Evolutionary conservation across 2,888 invertebrate genomes (phyloP).

Genomic region (Drosophila mercatorum): DNA sequence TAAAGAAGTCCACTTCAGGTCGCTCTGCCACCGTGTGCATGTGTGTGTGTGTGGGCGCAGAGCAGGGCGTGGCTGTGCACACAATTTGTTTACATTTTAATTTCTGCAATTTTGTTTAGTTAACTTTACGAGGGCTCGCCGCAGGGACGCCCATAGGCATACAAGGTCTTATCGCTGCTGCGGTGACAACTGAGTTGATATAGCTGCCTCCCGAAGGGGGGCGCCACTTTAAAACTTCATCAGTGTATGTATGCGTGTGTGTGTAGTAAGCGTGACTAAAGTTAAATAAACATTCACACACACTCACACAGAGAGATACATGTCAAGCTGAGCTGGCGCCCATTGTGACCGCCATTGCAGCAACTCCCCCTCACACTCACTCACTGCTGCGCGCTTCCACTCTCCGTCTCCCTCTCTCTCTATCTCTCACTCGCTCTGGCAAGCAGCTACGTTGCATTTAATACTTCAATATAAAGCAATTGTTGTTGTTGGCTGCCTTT

Average conservation of each 20-base stretch:
- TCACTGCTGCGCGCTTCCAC: slow-evolving; percentile 15
- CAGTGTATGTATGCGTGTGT: slow-evolving; percentile 51
- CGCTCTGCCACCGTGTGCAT: slow-evolving; percentile 1
- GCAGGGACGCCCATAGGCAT: slow-evolving; percentile 60
- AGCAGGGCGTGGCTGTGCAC: slow-evolving; percentile 54
- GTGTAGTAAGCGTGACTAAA: slow-evolving; percentile 75
- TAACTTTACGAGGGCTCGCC: slow-evolving; percentile 58
- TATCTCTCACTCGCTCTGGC: slow-evolving; percentile 2
- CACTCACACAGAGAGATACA: slow-evolving; percentile 20
- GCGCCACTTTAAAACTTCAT: slow-evolving; percentile 69
- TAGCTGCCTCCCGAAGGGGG: slow-evolving; percentile 22
- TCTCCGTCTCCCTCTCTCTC: neutral
- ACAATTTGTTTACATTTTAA: slow-evolving; percentile 81
- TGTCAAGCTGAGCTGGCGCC: slow-evolving; percentile 28
- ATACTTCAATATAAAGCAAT: slow-evolving; percentile 25
- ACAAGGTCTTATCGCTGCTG: slow-evolving; percentile 66
- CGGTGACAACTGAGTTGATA: slow-evolving; percentile 51
- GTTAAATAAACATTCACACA: slow-evolving; percentile 55
- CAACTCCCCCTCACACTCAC: slow-evolving; percentile 47
- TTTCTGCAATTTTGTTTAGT: slow-evolving; percentile 81
- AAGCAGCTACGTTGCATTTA: slow-evolving; percentile 42
- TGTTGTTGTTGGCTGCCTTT: slow-evolving; percentile 32
- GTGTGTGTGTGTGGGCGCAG: slow-evolving; percentile 30
- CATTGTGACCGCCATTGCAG: slow-evolving; percentile 63
- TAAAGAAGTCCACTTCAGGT: slow-evolving; percentile 52